Base-by-base conservation (phyloP, 35 echinoderm and acorn worm genomes). In the Diadema setosum region DNA sequence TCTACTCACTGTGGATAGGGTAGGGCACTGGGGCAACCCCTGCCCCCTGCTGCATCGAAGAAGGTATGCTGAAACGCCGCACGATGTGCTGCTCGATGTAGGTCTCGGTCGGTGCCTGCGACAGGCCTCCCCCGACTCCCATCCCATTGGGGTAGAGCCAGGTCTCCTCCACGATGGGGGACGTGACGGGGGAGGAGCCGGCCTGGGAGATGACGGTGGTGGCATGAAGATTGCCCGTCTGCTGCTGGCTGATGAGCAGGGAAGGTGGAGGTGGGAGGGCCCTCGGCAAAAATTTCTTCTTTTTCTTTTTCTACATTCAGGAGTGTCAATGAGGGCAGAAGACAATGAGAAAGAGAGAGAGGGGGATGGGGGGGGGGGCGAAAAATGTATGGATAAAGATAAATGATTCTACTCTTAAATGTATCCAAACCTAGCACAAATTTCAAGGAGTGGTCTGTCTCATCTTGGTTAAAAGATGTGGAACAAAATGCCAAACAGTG, bases 61-160 rank as follows among this genome's bases (percentile, higher is more conserved):
- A n/a, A 15, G 84, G 90, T 32, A 96, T 56, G 65, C 94, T 96
- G 42, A 86, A 97, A 24, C 95, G 55, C 78, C 91, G 57, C 1
- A 97, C 95, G 6, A 97, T 86, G 43, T 97, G 95, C 85, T 97
- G 95, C 58, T 97, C 95, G 36, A 97, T 61, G 65, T 89, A 97
- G 6, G 95, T 97, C 84, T 97, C 67, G 41, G 94, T 85, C 26
- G 76, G 85, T 21, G 90, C 84, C 16, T 97, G 91, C 1, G 70
- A 58, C 34, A 97, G 41, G 20, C 46, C 86, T 23, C 56, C 80
- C 29, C 76, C 67, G 16, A 57, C 50, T 29, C 74, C 59, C 35
- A n/a, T 50, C 61, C 36, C 81, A 40, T 90, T 49, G 40, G 83
- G 82, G 40, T 85, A 60, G 32, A 85, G 49, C 25, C 89, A 65